These are phyloP conservation scores for Thymelicus acteon DNA, from an alignment of 2,888 invertebrate species.

Conservation along the genomic window DNA sequence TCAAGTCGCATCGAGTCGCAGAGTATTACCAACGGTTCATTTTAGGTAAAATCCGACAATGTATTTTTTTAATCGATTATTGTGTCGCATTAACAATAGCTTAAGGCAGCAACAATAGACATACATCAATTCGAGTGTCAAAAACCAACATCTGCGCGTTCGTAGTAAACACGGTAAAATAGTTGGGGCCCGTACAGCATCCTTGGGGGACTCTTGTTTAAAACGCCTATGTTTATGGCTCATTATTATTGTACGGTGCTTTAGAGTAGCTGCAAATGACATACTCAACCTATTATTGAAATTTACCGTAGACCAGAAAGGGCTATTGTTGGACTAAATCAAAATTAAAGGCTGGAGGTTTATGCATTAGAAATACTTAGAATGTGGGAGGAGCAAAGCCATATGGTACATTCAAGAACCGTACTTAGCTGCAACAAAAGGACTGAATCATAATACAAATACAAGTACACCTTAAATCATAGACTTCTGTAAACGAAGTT, in stretches of 20 bases:
- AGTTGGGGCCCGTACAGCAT: slow-evolving; percentile 68
- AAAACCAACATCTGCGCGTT: slow-evolving; percentile 84
- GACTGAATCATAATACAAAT: slow-evolving; percentile 25
- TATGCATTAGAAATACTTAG: slow-evolving; percentile 24
- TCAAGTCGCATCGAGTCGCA: slow-evolving; percentile 64
- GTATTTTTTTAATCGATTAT: slow-evolving; percentile 74
- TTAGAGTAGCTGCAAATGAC: slow-evolving; percentile 81
- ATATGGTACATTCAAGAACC: slow-evolving; percentile 33
- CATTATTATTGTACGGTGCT: slow-evolving; percentile 80
- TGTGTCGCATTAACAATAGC: slow-evolving; percentile 71
- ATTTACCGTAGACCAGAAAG: slow-evolving; percentile 68
- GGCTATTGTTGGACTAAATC: slow-evolving; percentile 71
- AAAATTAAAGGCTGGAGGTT: slow-evolving; percentile 58
- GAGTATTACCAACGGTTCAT: slow-evolving; percentile 64
- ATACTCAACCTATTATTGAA: slow-evolving; percentile 80
- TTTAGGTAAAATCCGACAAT: slow-evolving; percentile 65
- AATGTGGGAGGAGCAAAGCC: slow-evolving; percentile 28
- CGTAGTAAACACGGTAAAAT: slow-evolving; percentile 77
- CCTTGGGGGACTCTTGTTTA: slow-evolving; percentile 69
- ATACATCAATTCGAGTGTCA: slow-evolving; percentile 84
- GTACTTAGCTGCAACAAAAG: slow-evolving; percentile 30
- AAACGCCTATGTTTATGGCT: slow-evolving; percentile 80
- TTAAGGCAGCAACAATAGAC: slow-evolving; percentile 68
- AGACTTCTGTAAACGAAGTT: not conserved
- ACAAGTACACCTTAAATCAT: slow-evolving; percentile 12